Evolutionary conservation across 2,888 invertebrate species (phyloP).

Genomic region (Unio pictorum): DNA sequence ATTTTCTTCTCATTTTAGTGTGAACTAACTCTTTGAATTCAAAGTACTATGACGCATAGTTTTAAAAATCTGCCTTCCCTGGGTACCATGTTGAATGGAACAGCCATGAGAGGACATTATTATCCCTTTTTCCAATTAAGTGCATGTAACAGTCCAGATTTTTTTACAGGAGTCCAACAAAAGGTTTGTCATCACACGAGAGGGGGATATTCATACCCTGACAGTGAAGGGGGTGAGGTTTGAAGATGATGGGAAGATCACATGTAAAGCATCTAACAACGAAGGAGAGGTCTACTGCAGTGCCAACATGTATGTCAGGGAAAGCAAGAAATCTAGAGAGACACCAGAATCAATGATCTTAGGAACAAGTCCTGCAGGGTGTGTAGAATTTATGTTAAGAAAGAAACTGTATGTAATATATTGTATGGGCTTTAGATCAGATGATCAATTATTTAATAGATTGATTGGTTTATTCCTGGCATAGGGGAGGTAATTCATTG

Average conservation of each 20-base stretch:
- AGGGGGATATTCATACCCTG: conserved; percentile 76
- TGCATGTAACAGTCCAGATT: neutral
- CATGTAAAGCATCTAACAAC: conserved; percentile 58
- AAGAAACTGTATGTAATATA: too few relatives aligned
- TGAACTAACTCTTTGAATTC: too few relatives aligned
- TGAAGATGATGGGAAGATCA: conserved; percentile 60
- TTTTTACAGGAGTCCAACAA: conserved; percentile 48
- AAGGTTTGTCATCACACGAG: conserved; percentile 41
- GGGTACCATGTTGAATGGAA: too few relatives aligned
- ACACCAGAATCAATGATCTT: conserved; percentile 20
- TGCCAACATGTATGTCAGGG: conserved; percentile 51
- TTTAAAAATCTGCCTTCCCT: too few relatives aligned
- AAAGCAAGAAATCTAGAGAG: conserved; percentile 23
- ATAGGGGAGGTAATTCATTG: too few relatives aligned
- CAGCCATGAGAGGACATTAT: neutral
- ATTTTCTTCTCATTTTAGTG: too few relatives aligned
- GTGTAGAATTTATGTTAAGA: too few relatives aligned
- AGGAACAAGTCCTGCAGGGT: too few relatives aligned
- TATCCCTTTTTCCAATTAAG: neutral
- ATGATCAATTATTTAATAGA: too few relatives aligned
- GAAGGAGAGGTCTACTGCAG: conserved; percentile 60
- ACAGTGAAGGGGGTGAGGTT: conserved; percentile 80
- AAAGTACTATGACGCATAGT: too few relatives aligned
- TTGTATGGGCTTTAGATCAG: too few relatives aligned
- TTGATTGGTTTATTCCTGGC: too few relatives aligned